Conservation (phyloP, 2,888 invertebrate species). For the Tipula helvola region DNA sequence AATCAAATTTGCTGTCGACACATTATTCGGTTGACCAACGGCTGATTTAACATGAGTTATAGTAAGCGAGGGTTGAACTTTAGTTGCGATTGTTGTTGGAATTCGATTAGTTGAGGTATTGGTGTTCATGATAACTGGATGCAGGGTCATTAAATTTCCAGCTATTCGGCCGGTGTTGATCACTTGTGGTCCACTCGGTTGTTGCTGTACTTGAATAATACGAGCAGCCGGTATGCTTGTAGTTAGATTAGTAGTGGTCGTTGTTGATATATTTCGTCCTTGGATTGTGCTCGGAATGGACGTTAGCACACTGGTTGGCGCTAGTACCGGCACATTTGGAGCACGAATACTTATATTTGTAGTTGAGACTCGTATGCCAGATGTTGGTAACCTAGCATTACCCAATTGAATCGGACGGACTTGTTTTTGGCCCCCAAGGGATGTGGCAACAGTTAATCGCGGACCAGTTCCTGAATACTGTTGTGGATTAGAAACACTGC, state of each 20-base stretch:
- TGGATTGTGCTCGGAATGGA: conserved; percentile 16
- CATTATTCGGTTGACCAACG: neutral
- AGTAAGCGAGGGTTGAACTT: conserved; percentile 33
- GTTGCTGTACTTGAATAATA: conserved; percentile 32
- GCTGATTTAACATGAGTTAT: conserved; percentile 24
- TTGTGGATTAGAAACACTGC: conserved; percentile 27
- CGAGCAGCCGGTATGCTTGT: conserved; percentile 25
- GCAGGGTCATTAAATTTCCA: conserved; percentile 31
- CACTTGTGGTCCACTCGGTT: conserved; percentile 28
- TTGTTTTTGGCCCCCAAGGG: conserved; percentile 26
- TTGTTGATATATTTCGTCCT: conserved; percentile 11
- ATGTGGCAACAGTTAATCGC: conserved; percentile 30
- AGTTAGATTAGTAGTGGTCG: conserved; percentile 25
- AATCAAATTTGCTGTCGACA: neutral
- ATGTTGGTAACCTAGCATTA: conserved; percentile 28
- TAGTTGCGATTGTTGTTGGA: conserved; percentile 32
- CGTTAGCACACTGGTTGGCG: conserved; percentile 21
- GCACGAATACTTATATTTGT: conserved; percentile 34
- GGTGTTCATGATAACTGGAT: conserved; percentile 33
- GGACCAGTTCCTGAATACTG: conserved; percentile 24
- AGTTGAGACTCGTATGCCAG: conserved; percentile 27
- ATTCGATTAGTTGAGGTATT: conserved; percentile 27
- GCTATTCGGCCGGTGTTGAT: conserved; percentile 29
- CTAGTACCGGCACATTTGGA: conserved; percentile 27
- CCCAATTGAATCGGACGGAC: conserved; percentile 31